Evolutionary conservation across 2,113 vertebrate genomes (phyloP).

Genomic region (Baryphthengus martii): DNA sequence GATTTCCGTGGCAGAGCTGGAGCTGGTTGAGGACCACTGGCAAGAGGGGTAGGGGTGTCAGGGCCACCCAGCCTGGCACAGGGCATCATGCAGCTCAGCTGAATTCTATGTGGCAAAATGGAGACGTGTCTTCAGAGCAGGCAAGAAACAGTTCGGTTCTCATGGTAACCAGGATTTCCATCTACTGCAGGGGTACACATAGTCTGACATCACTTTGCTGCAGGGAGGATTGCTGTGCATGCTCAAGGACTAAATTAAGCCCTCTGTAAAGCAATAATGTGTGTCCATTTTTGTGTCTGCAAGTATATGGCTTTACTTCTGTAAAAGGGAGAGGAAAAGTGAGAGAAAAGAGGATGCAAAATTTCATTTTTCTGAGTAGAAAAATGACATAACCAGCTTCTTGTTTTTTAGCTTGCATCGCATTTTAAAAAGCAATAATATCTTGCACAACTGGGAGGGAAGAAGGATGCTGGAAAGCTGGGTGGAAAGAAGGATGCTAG

Average conservation of each 20-base stretch:
- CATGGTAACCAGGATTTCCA: constrained; percentile 70
- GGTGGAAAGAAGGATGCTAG: not conserved
- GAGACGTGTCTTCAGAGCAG: not conserved
- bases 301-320: not conserved
- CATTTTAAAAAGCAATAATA: not conserved
- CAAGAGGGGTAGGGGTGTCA: not conserved
- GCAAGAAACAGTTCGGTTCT: constrained; percentile 43
- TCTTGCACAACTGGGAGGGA: not conserved
- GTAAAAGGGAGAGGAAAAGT: not conserved
- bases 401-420: not conserved
- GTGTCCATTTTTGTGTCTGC: not conserved
- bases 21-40: not conserved
- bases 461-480: not conserved
- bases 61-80: not conserved
- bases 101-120: not conserved
- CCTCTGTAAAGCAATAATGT: not conserved
- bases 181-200: constrained; percentile 43
- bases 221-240: constrained; percentile 60
- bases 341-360: not conserved
- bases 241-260: constrained; percentile 34
- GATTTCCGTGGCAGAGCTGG: not conserved
- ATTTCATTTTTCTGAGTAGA: not conserved
- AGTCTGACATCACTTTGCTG: constrained; percentile 66
- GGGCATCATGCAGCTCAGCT: not conserved
- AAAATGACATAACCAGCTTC: not conserved